Base-by-base conservation (phyloP, 1,140 invertebrate species). In the Pogonognathellus flavescens region DNA sequence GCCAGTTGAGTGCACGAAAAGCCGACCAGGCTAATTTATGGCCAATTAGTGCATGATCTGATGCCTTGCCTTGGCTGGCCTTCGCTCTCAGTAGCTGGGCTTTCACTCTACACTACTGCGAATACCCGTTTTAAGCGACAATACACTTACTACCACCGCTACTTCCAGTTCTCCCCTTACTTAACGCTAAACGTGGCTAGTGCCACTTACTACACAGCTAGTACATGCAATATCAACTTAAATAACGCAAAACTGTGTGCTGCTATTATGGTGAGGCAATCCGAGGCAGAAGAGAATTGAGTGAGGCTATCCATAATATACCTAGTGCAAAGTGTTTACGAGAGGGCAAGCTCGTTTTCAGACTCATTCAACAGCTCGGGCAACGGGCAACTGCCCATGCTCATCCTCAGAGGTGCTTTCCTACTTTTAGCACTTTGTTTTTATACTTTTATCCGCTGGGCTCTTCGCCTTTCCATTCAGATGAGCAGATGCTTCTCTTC, bases 311-410 rank as follows among this genome's bases (percentile, higher is more conserved):
- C 70, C 18, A n/a, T 6, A 76, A 76, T 76, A n/a, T 50, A 76
- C 14, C 53, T 14, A 41, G 31, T 41, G 53, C 49, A 76, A 76
- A 76, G 70, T 76, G 70, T 76, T 76, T 76, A 49, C 25, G 70
- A 76, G 70, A 76, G 70, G 70, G 31, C 70, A 76, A 76, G 4
- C 70, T 76, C 70, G 31, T 59, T 81, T 81, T 52, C 80, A 81
- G n/a, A 53, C 53, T 81, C 80, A 81, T 81, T 81, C 50, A 81
- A 81, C 80, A 81, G 55, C 80, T 59, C 80, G 55, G 55, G 55
- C 50, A 81, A 81, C 50, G 80, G 55, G 10, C 53, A 85, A 85
- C 84, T 85, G 84, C 84, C 84, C 84, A 85, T 85, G 84, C 84
- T 85, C 84, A 81, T 81, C 80, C 80, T 81, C 50, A 18, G 18